Evolutionary conservation across 2,888 invertebrate genomes (phyloP), one percentile per base, ranked within the genome.

Genomic region (Lepidochrysops patricia): DNA sequence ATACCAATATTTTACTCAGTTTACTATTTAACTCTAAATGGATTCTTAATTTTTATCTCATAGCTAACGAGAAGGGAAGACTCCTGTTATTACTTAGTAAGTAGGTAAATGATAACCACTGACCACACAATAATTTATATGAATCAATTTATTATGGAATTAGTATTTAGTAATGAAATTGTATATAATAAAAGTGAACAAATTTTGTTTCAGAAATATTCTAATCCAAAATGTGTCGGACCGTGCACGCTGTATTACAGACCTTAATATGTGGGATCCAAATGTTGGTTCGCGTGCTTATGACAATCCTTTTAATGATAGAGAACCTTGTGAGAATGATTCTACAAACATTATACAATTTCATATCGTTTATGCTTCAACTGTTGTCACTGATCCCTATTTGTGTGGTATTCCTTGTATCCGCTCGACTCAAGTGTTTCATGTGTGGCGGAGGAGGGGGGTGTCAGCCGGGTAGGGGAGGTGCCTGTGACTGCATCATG

Each of bases 301-400:
- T 85, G 82, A 85, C 84, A 62, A 27, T 81, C 6, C 74, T 87
- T 48, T 75, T 88, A 26, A 84, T 84, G 85, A 58, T 84, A 5
- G 87, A 87, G 63, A 86, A 86, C 63, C 66, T 86, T 2, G 73
- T 87, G 60, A 72, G 83, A 58, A 83, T 84, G 83, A 35, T 83
- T 4, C 67, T 85, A 19, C 85, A 84, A 67, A 82, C 85, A 1
- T 9, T 80, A 1, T 87, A 87, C 70, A 87, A 85, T 70, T 80
- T 83, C 60, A 69, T 85, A 70, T 86, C 85, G 6, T 83, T 83
- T 59, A 0, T 84, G 57, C 68, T 85, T 13, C 86, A 87, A 72
- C 72, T 83, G 70, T 56, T 84, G 61, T 84, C 86, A 0, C 72
- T 87, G 0, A 70, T 86, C 67, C 86, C 86, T 0, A 82, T 87